These are phyloP conservation scores for Pyrocephalus nanus DNA, from an alignment of 2,797 vertebrate species.

Conservation along the genomic window DNA sequence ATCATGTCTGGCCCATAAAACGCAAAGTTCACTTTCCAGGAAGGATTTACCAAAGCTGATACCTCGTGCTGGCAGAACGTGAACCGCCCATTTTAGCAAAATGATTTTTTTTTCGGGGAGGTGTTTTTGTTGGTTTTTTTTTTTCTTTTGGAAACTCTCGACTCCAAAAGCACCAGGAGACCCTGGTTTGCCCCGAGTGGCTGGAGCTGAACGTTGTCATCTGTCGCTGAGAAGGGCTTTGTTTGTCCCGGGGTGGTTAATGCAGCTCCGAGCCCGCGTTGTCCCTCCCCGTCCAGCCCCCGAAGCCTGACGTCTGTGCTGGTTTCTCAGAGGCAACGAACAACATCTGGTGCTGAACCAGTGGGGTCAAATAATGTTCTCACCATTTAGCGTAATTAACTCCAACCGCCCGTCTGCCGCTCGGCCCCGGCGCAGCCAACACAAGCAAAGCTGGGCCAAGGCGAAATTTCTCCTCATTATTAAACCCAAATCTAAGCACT, in stretches of 20 bases:
- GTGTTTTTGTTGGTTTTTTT: no score
- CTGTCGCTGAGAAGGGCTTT: not conserved
- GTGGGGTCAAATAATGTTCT: conserved; percentile 89
- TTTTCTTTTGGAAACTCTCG: not conserved
- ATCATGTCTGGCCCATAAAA: conserved; percentile 70
- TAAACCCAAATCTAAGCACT: conserved; percentile 91
- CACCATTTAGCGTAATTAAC: conserved; percentile 87
- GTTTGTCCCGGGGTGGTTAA: conserved; percentile 2
- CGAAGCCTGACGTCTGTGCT: conserved; percentile 61
- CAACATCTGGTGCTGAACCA: conserved; percentile 79
- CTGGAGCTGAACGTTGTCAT: not conserved
- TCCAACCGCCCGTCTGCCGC: conserved; percentile 80
- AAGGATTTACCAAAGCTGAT: conserved; percentile 69
- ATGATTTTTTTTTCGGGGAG: not conserved
- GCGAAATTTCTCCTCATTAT: conserved; percentile 89
- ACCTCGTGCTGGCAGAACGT: conserved; percentile 18
- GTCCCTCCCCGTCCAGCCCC: conserved; percentile 21
- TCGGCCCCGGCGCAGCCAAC: conserved; percentile 79
- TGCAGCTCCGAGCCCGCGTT: not conserved
- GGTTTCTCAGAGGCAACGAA: conserved; percentile 68
- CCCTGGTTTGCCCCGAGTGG: conserved; percentile 13
- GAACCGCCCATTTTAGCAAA: not conserved
- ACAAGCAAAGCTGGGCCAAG: conserved; percentile 86
- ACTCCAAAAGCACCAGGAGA: not conserved
- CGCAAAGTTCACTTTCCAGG: conserved; percentile 70